Base-by-base conservation (phyloP, 2,113 vertebrate genomes). In the Henicopernis longicauda region DNA sequence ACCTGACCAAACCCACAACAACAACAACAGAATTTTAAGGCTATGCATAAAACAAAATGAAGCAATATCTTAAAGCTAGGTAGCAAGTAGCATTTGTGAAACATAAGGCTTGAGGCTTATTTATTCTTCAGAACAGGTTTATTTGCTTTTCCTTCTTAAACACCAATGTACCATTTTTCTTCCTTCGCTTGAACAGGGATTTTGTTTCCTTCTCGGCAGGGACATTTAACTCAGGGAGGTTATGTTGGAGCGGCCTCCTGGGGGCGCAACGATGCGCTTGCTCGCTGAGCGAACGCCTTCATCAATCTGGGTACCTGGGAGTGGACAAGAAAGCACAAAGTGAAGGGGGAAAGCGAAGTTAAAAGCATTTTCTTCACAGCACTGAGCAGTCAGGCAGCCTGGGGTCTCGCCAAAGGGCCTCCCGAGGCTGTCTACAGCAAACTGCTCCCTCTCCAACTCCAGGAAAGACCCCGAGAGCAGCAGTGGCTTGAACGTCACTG, bases 101-200 rank as follows among this genome's bases (percentile, higher is more conserved):
- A 99, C 99, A 99, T 99, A 99, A 99, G 99, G 99, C 99, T 99
- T 99, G 98, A 99, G 99, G 99, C 99, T 99, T 99, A 98, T 98
- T 97, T 94, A 98, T 97, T 98, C 97, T 98, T 98, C 97, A 98
- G 97, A 96, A 97, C 94, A 95, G 97, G 98, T 97, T 97, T 95
- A 97, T 97, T 97, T 97, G 82, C 94, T 97, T 96, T 98, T 98
- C 96, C 92, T 98, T 98, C 97, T 98, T 97, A 94, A 98, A 98
- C 97, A 98, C 94, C 88, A 97, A 93, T 85, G 97, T 95, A 98
- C 98, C 98, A 97, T 96, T 98, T 91, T 96, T 97, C 98, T 98
- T 99, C 97, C 96, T 98, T 96, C 32, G 95, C 97, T 98, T 97
- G 95, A 96, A 97, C 98, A 97, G 97, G 95, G 86, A 25, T 85